Evolutionary conservation across 2,888 invertebrate species (phyloP).

Genomic region (Eueremaeus valkanovi): DNA sequence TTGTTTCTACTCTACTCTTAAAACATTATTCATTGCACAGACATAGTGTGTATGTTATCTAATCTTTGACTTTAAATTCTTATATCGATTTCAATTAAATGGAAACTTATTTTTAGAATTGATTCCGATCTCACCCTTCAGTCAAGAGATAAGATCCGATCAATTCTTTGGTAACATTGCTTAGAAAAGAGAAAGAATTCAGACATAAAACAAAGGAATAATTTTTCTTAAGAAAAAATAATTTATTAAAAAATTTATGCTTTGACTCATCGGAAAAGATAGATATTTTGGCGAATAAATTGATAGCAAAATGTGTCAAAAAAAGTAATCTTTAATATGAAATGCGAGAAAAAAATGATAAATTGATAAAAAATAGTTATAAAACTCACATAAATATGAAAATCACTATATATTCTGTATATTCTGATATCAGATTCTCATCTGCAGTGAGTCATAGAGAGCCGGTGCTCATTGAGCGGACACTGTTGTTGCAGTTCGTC

Average conservation of each 20-base stretch:
- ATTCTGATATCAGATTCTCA: neutral
- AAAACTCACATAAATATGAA: no score
- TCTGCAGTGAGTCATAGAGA: slow-evolving; percentile 28
- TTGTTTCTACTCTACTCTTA: neutral
- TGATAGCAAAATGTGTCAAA: no score
- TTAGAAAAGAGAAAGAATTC: no score
- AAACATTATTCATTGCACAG: neutral
- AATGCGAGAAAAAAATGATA: no score
- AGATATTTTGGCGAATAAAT: no score
- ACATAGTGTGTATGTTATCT: neutral
- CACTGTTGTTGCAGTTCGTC: slow-evolving; percentile 30
- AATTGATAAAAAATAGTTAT: no score
- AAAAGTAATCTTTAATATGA: no score
- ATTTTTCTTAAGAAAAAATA: neutral
- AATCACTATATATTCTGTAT: no score
- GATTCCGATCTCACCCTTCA: neutral
- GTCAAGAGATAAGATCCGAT: neutral
- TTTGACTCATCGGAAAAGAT: no score
- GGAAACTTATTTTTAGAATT: neutral
- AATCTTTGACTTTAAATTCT: neutral
- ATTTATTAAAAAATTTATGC: neutral
- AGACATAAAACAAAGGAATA: neutral
- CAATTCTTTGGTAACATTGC: neutral
- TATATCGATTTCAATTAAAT: neutral
- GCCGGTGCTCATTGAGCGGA: slow-evolving; percentile 26